Conservation (phyloP, 2,888 invertebrate genomes). For the Pollenia labialis region DNA sequence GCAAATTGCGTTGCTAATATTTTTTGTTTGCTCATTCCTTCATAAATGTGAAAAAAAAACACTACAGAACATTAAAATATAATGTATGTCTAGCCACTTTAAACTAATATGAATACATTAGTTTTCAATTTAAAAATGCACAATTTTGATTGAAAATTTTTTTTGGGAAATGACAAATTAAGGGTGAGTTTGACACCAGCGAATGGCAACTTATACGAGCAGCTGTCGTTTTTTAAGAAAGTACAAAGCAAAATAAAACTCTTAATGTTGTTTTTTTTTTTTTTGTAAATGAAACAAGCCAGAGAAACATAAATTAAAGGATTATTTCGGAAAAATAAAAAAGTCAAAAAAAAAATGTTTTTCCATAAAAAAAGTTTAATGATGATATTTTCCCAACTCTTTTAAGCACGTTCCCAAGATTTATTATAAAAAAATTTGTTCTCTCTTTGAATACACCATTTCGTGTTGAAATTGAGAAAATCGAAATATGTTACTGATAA, state of each 20-base stretch:
- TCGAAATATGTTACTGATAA: too few relatives aligned
- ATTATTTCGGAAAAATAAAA: neutral
- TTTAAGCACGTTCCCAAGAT: neutral
- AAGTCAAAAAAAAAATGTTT: neutral
- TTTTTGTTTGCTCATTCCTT: too few relatives aligned
- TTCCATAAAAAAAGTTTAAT: too few relatives aligned
- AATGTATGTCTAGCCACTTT: too few relatives aligned
- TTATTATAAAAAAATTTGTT: too few relatives aligned
- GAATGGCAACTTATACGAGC: neutral
- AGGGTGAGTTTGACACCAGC: constrained; percentile 13
- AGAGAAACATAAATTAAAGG: constrained; percentile 24
- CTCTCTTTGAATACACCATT: too few relatives aligned
- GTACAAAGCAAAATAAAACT: neutral
- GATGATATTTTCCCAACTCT: neutral
- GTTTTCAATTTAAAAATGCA: neutral
- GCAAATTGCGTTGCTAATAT: too few relatives aligned
- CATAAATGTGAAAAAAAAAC: too few relatives aligned
- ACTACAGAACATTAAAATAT: too few relatives aligned
- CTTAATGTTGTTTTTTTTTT: too few relatives aligned
- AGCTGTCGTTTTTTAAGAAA: constrained; percentile 24
- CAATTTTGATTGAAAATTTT: constrained; percentile 2
- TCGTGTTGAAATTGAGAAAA: too few relatives aligned
- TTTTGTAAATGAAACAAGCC: neutral
- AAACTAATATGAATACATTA: too few relatives aligned
- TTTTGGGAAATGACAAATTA: neutral